Evolutionary conservation across 2,888 invertebrate species (phyloP).

Genomic region (Apoda limacodes): DNA sequence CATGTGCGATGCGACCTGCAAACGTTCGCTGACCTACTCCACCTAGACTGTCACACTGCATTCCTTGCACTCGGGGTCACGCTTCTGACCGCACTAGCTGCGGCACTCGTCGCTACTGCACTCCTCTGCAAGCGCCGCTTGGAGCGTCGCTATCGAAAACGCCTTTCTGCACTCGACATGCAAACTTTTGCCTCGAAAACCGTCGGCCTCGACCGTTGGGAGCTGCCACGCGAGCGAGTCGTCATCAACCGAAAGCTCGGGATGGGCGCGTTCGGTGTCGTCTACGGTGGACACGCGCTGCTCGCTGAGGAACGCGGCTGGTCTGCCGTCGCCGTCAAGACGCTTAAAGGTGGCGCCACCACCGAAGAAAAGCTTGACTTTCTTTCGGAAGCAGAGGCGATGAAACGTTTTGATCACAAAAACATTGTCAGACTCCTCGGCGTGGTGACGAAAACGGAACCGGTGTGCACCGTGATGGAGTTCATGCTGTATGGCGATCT

Average conservation of each 20-base stretch:
- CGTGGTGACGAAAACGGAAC: conserved; percentile 88
- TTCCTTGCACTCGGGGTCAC: conserved; percentile 54
- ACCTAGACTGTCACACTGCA: conserved; percentile 79
- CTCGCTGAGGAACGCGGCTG: conserved; percentile 73
- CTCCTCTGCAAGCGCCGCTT: conserved; percentile 39
- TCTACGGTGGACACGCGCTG: conserved; percentile 90
- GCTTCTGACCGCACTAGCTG: conserved; percentile 29
- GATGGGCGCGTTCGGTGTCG: conserved; percentile 93
- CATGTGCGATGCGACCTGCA: conserved; percentile 75
- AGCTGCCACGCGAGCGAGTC: conserved; percentile 84
- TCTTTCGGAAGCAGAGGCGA: conserved; percentile 91
- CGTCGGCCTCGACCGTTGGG: conserved; percentile 84
- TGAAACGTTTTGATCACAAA: conserved; percentile 92
- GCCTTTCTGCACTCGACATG: conserved; percentile 40
- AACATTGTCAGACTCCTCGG: conserved; percentile 88
- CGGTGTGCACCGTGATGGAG: conserved; percentile 93
- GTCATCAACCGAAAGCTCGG: conserved; percentile 88
- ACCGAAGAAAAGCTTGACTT: conserved; percentile 92
- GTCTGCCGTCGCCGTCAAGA: conserved; percentile 91
- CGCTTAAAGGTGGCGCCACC: conserved; percentile 84
- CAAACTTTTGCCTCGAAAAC: conserved; percentile 35
- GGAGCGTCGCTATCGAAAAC: conserved; percentile 38
- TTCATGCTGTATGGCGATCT: conserved; percentile 94
- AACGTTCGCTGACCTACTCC: conserved; percentile 74
- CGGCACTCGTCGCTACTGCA: conserved; percentile 32